Evolutionary conservation across 2,888 invertebrate species (phyloP).

Genomic region (Dendrolimus pini): DNA sequence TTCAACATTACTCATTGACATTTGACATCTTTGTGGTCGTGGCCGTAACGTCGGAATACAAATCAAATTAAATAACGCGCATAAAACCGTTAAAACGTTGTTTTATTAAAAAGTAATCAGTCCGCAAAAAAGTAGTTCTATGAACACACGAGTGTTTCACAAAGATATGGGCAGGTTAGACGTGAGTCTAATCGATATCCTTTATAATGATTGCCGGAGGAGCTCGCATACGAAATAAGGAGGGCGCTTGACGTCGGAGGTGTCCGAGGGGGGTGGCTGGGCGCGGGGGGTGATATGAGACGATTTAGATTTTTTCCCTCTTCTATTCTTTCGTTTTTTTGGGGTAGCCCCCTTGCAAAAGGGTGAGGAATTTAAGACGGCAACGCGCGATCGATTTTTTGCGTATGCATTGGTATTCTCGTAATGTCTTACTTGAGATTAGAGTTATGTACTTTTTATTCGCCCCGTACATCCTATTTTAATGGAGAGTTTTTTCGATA

Average conservation of each 20-base stretch:
- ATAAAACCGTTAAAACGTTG: too few relatives aligned
- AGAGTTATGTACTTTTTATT: slow-evolving; percentile 60
- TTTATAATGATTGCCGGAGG: slow-evolving; percentile 76
- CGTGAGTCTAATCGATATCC: slow-evolving; percentile 75
- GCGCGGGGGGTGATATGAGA: slow-evolving; percentile 69
- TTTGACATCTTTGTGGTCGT: too few relatives aligned
- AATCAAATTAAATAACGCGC: too few relatives aligned
- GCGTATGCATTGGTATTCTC: slow-evolving; percentile 76
- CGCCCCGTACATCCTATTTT: slow-evolving; percentile 8
- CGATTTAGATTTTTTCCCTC: slow-evolving; percentile 78
- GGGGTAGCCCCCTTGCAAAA: slow-evolving; percentile 73
- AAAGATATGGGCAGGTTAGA: slow-evolving; percentile 72
- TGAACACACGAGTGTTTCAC: slow-evolving; percentile 59
- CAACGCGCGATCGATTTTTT: slow-evolving; percentile 71
- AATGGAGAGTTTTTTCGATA: slow-evolving; percentile 14
- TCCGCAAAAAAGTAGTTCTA: slow-evolving; percentile 41
- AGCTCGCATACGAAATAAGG: slow-evolving; percentile 78
- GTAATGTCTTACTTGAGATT: slow-evolving; percentile 76
- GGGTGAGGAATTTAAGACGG: slow-evolving; percentile 77
- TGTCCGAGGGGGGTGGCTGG: slow-evolving; percentile 50
- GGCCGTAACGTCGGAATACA: too few relatives aligned
- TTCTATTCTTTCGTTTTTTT: slow-evolving; percentile 76
- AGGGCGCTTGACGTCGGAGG: slow-evolving; percentile 70
- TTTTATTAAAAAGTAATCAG: slow-evolving; percentile 9
- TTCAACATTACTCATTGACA: too few relatives aligned